Evolutionary conservation across 2,113 vertebrate species (phyloP), one percentile per base, ranked within the genome.

Genomic region (Himantopus leucocephalus): DNA sequence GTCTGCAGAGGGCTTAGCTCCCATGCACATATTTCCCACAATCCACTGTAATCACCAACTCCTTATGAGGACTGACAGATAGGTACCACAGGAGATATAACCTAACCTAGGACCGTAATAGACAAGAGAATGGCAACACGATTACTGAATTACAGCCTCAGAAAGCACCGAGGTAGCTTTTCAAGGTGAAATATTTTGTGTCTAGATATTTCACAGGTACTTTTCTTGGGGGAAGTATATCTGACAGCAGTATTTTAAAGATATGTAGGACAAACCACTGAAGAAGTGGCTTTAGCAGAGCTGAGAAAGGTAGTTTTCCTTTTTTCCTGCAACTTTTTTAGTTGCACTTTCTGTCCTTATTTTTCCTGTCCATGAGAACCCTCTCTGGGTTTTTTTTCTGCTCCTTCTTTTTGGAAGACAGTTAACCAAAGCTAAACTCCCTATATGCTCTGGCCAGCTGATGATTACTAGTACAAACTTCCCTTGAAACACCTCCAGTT

Each of bases 171-270:
- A 77, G 26, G 59, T 68, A 58, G 32, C n/a, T 83, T 90, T 88
- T 68, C 63, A 80, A 84, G 72, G 43, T 74, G 56, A 89, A 85
- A 70, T 80, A 88, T 74, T 96, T 83, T 23, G 34, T 12, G 37
- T 41, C 91, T 81, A 78, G 37, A 2, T 63, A 39, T 77, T 90
- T 85, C 55, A 79, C 23, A 0, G 1, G 8, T 48, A 22, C 67
- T 90, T 92, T 55, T 55, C 23, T 30, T 56, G 14, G 9, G 32
- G 32, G 15, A 81, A 85, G 39, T 14, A 34, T 72, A 67, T 43
- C 56, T 71, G 47, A 71, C 12, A 80, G 55, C 10, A 84, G 22
- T 72, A 82, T 90, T 91, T 82, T 78, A 72, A 84, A 72, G 58
- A 48, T 34, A 90, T 12, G 4, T 79, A 72, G 37, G 47, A 23